Evolutionary conservation across 2,113 vertebrate genomes (phyloP), one percentile per base, ranked within the genome.

Genomic region (Nicator chloris): DNA sequence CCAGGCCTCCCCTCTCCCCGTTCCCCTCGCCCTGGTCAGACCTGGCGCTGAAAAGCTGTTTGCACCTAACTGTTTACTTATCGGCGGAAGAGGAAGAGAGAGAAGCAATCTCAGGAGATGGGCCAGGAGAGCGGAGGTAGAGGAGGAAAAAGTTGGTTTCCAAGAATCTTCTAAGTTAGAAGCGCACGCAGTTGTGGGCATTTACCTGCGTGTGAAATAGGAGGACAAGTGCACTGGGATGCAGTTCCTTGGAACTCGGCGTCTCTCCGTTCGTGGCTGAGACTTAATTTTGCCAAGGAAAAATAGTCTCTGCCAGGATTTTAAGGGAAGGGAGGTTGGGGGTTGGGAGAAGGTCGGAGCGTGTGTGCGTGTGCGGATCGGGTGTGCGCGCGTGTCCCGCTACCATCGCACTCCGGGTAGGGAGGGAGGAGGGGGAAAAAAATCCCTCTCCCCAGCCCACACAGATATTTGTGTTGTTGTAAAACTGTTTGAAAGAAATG

Each of bases 381-480:
- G 65, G 64, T 93, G 85, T 84, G 92, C 72, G 90, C 81, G 94
- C 82, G 85, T 93, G 88, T 95, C 94, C 94, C 82, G 60, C 79
- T 81, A 71, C 88, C 82, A 88, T 78, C 96, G 64, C 82, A 35
- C 61, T 92, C 82, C 57, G 78, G 57, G 69, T n/a, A 86, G 82
- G 42, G 53, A 90, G 72, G 91, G 95, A 84, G 84, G 88, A 70
- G 87, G 81, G 73, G 77, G 81, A 13, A 24, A 70, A 47, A 51
- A 71, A 45, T 64, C 59, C 54, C 78, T 88, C 88, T 94, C 82
- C 86, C 84, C 94, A 95, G 6, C 95, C 97, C 96, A 92, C 96
- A 95, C 95, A 92, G 97, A 85, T 93, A 97, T 82, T 93, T 82
- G 75, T 90, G 88, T 45, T 95, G 92, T 77, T 96, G 95, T 80